Conservation (phyloP, 2,797 vertebrate genomes). For the Crenichthys baileyi region DNA sequence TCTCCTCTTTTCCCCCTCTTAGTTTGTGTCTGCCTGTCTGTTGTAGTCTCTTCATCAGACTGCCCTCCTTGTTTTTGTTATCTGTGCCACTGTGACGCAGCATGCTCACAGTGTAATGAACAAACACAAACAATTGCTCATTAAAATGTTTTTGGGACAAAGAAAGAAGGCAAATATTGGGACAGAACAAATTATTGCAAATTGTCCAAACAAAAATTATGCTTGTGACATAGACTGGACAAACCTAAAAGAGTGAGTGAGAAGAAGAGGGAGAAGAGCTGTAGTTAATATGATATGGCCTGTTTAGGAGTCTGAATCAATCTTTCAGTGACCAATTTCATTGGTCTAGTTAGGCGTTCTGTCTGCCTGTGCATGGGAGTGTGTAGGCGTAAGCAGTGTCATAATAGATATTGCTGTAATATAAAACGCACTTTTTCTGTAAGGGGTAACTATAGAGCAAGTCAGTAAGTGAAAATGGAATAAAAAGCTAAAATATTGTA, state of each 20-base stretch:
- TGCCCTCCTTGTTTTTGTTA: conserved; percentile 12
- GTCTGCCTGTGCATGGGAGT: conserved; percentile 16
- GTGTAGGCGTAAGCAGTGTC: not conserved
- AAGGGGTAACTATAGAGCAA: not conserved
- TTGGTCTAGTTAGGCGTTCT: conserved; percentile 63
- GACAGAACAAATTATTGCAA: not conserved
- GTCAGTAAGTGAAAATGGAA: not conserved
- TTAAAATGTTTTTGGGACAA: conserved; percentile 10
- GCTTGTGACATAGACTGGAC: not conserved
- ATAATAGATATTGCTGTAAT: not conserved
- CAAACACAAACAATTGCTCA: conserved; percentile 26
- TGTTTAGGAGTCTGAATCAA: conserved; percentile 70
- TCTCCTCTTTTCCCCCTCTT: conserved; percentile 43
- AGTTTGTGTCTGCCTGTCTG: conserved; percentile 21
- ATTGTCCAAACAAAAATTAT: conserved; percentile 7
- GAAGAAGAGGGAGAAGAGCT: conserved; percentile 23
- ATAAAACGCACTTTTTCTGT: not conserved
- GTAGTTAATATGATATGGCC: conserved; percentile 55
- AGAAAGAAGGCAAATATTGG: conserved; percentile 11
- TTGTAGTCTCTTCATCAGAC: conserved; percentile 17
- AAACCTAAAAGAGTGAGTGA: not conserved
- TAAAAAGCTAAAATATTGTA: not conserved
- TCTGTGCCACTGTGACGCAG: conserved; percentile 13
- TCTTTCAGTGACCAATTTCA: conserved; percentile 68
- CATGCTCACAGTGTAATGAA: conserved; percentile 5